These are phyloP conservation scores for Drosophila elegans DNA, from an alignment of 1,140 invertebrate genomes.

Conservation along the genomic window DNA sequence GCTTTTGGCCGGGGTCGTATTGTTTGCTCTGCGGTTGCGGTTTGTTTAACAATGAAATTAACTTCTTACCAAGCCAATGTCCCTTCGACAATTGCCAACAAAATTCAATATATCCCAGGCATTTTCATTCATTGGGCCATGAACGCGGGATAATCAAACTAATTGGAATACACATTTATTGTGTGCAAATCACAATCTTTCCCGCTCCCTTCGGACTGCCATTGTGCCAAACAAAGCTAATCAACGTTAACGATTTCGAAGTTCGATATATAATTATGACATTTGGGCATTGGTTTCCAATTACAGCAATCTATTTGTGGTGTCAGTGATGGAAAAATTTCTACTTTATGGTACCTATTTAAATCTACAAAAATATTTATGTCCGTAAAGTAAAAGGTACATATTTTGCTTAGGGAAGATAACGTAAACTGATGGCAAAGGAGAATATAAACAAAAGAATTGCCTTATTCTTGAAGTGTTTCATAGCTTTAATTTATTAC, in stretches of 20 bases:
- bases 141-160: conserved; percentile 41
- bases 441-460: no score
- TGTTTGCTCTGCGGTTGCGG: conserved; percentile 67
- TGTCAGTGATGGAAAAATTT: neutral
- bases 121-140: conserved; percentile 14
- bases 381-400: no score
- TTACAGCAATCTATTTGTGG: conserved; percentile 1
- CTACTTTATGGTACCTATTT: neutral
- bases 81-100: conserved; percentile 19
- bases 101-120: conserved; percentile 34
- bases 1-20: conserved; percentile 29
- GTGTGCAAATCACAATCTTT: conserved; percentile 39
- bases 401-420: no score
- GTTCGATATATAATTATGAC: conserved; percentile 44
- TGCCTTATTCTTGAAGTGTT: no score
- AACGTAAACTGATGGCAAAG: no score
- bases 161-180: conserved; percentile 43
- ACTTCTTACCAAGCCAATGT: conserved; percentile 44
- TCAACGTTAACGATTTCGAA: conserved; percentile 43
- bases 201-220: neutral
- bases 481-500: no score
- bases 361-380: no score
- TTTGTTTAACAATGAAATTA: conserved; percentile 77
- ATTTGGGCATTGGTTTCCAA: conserved; percentile 42
- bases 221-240: conserved; percentile 27